Percentiles rank a stretch among this genome's conserved stretches.
Evolutionary conservation across 2,888 invertebrate genomes (phyloP).

Genomic region (Hemicrepidius hirtus): DNA sequence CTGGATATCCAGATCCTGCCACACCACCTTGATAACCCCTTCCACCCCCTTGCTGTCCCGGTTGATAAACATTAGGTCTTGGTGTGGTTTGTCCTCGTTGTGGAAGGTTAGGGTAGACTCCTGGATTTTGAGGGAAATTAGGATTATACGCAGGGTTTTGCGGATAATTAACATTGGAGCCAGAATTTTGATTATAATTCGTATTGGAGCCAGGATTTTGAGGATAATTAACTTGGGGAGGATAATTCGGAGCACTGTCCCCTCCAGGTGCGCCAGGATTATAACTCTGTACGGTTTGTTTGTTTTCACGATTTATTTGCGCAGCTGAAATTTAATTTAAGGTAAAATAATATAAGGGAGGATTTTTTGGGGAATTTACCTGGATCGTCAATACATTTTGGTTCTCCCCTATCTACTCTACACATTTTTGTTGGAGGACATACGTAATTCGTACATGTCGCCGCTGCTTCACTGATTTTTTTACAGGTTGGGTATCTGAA

Average conservation of each 20-base stretch:
- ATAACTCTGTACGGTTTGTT: conserved; percentile 36
- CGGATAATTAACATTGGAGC: conserved; percentile 20
- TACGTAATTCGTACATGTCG: conserved; percentile 67
- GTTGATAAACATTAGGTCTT: conserved; percentile 60
- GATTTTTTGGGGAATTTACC: conserved; percentile 45
- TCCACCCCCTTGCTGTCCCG: conserved; percentile 55
- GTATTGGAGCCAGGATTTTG: conserved; percentile 7
- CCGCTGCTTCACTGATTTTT: conserved; percentile 58
- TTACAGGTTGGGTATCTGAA: conserved; percentile 71
- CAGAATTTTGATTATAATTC: conserved; percentile 8
- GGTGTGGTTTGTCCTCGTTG: conserved; percentile 62
- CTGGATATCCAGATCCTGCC: conserved; percentile 67
- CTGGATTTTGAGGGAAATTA: conserved; percentile 48
- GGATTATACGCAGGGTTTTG: conserved; percentile 32
- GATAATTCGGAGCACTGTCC: conserved; percentile 29
- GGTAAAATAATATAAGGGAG: no score
- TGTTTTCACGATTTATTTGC: conserved; percentile 30
- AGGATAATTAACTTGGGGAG: conserved; percentile 14
- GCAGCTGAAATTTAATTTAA: conserved; percentile 25
- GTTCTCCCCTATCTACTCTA: conserved; percentile 66
- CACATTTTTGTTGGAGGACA: conserved; percentile 71
- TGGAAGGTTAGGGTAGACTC: conserved; percentile 63
- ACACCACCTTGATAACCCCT: conserved; percentile 67
- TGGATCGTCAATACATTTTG: conserved; percentile 68
- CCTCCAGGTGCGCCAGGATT: conserved; percentile 38